These are phyloP conservation scores for Smutsia temminckii DNA, from an alignment of 2,797 vertebrate genomes.

Conservation along the genomic window DNA sequence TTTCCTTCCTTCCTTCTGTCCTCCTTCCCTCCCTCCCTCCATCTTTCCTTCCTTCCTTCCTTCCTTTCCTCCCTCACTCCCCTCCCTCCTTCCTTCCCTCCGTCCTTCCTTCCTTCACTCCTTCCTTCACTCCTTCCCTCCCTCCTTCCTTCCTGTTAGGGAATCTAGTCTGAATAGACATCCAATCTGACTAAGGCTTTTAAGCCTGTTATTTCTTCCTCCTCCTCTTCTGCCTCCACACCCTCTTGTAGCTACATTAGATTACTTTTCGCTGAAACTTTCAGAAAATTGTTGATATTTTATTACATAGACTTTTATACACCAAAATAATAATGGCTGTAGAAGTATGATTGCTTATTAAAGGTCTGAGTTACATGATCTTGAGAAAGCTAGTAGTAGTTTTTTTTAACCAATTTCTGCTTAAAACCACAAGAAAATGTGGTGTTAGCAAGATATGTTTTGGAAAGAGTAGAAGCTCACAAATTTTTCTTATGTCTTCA, in stretches of 20 bases:
- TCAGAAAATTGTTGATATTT: conserved; percentile 18
- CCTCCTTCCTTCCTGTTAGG: background rate
- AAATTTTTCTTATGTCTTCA: background rate
- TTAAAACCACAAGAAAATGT: background rate
- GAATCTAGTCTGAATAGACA: background rate
- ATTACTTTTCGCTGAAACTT: background rate
- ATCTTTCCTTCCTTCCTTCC: too few species aligned
- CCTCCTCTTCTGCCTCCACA: background rate
- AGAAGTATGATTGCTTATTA: conserved; percentile 22
- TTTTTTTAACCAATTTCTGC: background rate
- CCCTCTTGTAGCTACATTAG: background rate
- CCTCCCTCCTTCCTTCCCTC: too few species aligned
- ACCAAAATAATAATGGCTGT: background rate
- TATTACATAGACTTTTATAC: background rate
- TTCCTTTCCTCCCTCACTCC: too few species aligned
- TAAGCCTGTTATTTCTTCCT: background rate
- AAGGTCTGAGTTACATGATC: background rate
- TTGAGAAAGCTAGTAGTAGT: conserved; percentile 15
- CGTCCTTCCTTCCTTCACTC: too few species aligned
- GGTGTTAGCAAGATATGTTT: background rate
- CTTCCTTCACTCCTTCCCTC: too few species aligned
- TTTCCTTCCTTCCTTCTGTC: too few species aligned
- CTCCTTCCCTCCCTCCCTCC: too few species aligned
- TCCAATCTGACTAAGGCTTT: background rate
- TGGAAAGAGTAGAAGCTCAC: background rate